A percentile compares a stretch with the other conserved stretches of the same genome.
These are phyloP conservation scores for Eleutherodactylus coqui DNA, from an alignment of 2,797 vertebrate genomes.

Conservation along the genomic window DNA sequence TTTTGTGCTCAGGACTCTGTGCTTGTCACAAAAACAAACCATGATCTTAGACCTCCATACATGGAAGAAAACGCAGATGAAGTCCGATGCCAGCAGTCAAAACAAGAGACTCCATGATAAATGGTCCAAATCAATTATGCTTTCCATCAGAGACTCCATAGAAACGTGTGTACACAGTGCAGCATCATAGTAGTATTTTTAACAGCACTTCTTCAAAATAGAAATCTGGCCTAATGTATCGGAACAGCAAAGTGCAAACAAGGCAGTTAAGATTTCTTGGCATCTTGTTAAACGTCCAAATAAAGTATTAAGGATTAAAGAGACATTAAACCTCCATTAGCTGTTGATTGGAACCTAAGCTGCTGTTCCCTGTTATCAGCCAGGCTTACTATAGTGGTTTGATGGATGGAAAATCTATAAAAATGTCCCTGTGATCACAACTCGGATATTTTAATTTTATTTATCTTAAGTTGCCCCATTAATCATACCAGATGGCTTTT, in stretches of 20 bases:
- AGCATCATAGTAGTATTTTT: neutral
- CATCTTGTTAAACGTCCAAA: neutral
- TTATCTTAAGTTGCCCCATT: no score
- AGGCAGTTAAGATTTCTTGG: neutral
- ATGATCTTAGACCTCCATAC: constrained; percentile 9
- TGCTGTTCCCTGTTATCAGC: no score
- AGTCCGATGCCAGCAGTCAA: constrained; percentile 28
- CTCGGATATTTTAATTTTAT: no score
- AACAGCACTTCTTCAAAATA: neutral
- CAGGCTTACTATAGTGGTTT: no score
- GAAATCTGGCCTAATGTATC: neutral
- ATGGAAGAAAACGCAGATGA: constrained; percentile 1
- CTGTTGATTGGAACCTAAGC: no score
- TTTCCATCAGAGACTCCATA: neutral
- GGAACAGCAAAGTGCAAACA: neutral
- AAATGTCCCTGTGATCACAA: no score
- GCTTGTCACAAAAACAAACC: neutral
- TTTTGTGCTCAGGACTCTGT: neutral
- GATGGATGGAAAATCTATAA: no score
- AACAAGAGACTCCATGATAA: constrained; percentile 21
- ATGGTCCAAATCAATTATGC: neutral
- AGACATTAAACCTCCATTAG: neutral
- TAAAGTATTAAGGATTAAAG: constrained; percentile 1
- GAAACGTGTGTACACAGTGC: neutral
- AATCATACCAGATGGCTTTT: no score